Evolutionary conservation across 2,888 invertebrate genomes (phyloP), one percentile per base, ranked within the genome.

Genomic region (Acrocyrtus sp.): DNA sequence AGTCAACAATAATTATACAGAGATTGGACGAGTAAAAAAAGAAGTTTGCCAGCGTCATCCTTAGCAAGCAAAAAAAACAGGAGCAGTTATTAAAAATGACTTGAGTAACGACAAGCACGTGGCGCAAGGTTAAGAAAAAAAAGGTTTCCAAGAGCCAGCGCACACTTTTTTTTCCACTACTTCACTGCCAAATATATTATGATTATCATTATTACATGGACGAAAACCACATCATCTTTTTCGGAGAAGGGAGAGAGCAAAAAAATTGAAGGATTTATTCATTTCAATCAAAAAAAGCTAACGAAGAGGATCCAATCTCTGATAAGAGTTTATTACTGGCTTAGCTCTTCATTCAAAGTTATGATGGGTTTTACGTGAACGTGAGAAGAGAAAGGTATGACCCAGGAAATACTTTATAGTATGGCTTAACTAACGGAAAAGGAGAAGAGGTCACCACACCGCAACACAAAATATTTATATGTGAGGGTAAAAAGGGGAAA

Each of bases 231-330:
- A 39, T 6, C 39, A n/a, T n/a, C n/a, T n/a, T n/a, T n/a, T 21
- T 41, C 41, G 41, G 19, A 34, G 6, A n/a, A 53, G 21, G 51
- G 41, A 51, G 60, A 57, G 69, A 41, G 69, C 48, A 39, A 69
- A 47, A 48, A 61, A 69, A 69, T 69, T 69, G 69, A 69, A 61
- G 69, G 69, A 69, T 69, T 69, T 69, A 69, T 69, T 69, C 69
- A 69, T 69, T 69, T 69, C 69, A 69, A 69, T 69, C 69, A 69
- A 69, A 69, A 62, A 69, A n/a, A n/a, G n/a, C n/a, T n/a, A n/a
- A 61, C 47, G 56, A 69, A 69, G 69, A 69, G 69, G 69, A 69
- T 69, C 69, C 69, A 69, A 69, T 69, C 69, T 69, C 69, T 69
- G 69, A 69, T 69, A 61, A 69, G 69, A 69, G 48, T 69, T 69